Conservation (phyloP, 2,797 vertebrate species). For the Darevskia mixta region DNA sequence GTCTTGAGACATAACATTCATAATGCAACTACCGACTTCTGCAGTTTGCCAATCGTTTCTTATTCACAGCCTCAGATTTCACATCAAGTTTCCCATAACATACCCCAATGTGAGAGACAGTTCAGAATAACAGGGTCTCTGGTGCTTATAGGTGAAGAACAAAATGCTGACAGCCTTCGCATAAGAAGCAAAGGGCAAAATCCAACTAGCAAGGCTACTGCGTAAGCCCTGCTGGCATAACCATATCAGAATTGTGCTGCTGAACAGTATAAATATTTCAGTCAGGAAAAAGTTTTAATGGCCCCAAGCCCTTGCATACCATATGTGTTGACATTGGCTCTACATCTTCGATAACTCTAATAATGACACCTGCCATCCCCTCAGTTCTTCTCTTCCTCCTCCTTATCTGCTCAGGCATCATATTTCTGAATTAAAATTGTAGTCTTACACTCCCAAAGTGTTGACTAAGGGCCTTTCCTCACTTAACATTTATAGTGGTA, state of each 20-base stretch:
- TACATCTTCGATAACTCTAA: too few relatives aligned
- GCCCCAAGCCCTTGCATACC: too few relatives aligned
- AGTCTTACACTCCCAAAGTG: too few relatives aligned
- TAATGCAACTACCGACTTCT: constrained; percentile 11
- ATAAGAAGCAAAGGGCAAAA: neutral
- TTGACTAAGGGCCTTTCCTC: too few relatives aligned
- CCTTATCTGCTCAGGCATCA: too few relatives aligned
- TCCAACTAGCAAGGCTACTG: neutral
- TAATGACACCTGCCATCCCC: too few relatives aligned
- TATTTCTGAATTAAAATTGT: too few relatives aligned
- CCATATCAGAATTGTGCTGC: neutral
- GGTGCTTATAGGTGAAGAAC: neutral
- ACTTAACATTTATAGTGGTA: too few relatives aligned
- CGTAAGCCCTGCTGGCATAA: neutral
- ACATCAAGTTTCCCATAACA: neutral
- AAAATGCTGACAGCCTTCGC: neutral
- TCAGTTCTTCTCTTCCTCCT: too few relatives aligned
- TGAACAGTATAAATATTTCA: neutral
- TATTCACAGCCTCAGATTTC: constrained; percentile 3
- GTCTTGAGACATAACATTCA: constrained; percentile 16
- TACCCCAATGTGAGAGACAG: neutral
- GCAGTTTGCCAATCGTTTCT: constrained; percentile 20
- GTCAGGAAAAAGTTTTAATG: neutral
- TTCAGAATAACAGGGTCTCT: neutral
- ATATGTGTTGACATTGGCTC: too few relatives aligned